Conservation (phyloP, 2,888 invertebrate species). For the Leptinotarsa rubiginosa region DNA sequence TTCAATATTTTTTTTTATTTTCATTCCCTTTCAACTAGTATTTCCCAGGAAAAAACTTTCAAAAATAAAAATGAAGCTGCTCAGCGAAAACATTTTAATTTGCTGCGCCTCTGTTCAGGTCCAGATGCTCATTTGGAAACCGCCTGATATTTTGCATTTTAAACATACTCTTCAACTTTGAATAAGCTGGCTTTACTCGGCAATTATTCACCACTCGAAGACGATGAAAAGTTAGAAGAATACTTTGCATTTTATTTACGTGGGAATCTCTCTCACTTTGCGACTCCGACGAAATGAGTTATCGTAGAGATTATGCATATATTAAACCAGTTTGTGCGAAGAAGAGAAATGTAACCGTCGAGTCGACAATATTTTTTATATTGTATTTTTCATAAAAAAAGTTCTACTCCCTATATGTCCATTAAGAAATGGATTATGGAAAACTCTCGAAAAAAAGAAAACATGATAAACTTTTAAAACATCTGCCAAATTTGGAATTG, state of each 20-base stretch:
- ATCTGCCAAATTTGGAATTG: too few species aligned
- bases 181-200: slow-evolving; percentile 50
- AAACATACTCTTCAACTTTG: slow-evolving; percentile 46
- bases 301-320: slow-evolving; percentile 3
- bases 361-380: background rate
- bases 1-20: background rate
- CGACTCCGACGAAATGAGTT: slow-evolving; percentile 13
- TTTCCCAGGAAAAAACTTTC: too few species aligned
- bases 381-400: too few species aligned
- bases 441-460: too few species aligned
- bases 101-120: slow-evolving; percentile 11
- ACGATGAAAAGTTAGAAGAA: slow-evolving; percentile 43
- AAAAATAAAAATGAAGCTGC: too few species aligned
- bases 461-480: too few species aligned
- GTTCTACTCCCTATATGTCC: too few species aligned
- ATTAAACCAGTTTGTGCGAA: background rate
- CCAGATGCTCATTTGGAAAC: slow-evolving; percentile 42
- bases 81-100: background rate
- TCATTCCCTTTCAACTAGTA: too few species aligned
- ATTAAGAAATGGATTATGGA: too few species aligned
- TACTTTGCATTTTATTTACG: slow-evolving; percentile 42
- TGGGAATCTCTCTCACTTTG: slow-evolving; percentile 10
- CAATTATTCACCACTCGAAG: slow-evolving; percentile 49
- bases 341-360: background rate
- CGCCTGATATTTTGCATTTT: slow-evolving; percentile 47